Base-by-base conservation (phyloP, 2,797 vertebrate species). In the Amblyopsis hoosieri region DNA sequence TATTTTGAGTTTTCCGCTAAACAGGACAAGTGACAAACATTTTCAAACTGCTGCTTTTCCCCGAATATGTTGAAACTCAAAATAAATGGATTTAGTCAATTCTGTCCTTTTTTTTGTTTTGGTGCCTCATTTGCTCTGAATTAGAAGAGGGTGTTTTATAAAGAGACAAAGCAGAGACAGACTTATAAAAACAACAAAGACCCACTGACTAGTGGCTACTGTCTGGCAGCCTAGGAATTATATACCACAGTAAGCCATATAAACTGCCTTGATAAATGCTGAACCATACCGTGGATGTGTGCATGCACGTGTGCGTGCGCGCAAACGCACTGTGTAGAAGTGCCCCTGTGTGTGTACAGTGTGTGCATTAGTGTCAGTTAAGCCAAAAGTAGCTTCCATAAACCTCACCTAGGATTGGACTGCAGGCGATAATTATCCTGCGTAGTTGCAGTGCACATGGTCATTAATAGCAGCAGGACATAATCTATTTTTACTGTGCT, bases 371-470 rank as follows among this genome's bases (percentile, higher is more conserved):
- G 23, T 15, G 52, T 62, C 55, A 62, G 15, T 59, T 84, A 79
- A 82, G 82, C 29, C 53, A 63, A 54, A 56, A 77, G 57, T 31
- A 19, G 73, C 59, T 29, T 3, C 71, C 49, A 54, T 79, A 84
- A 87, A 87, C 64, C 53, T 45, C 66, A 66, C 57, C 67, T 54
- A 37, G 57, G 66, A 71, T 80, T 64, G 62, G 85, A 83, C 81
- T 69, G 73, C 60, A 65, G 67, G 61, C 68, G 51, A 81, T 88
- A 78, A 85, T 90, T 84, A 79, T 67, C 63, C 63, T 17, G 66
- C 12, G 63, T 67, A 78, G 75, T 80, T 66, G 42, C 66, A 64
- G 73, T 72, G 67, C 81, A 85, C 79, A 67, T 74, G 78, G 71
- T 68, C 72, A 70, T 86, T 81, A 80, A 76, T 77, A 73, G 69